These are phyloP conservation scores for Lasioglossum lativentre DNA, from an alignment of 2,888 invertebrate genomes.

Conservation along the genomic window DNA sequence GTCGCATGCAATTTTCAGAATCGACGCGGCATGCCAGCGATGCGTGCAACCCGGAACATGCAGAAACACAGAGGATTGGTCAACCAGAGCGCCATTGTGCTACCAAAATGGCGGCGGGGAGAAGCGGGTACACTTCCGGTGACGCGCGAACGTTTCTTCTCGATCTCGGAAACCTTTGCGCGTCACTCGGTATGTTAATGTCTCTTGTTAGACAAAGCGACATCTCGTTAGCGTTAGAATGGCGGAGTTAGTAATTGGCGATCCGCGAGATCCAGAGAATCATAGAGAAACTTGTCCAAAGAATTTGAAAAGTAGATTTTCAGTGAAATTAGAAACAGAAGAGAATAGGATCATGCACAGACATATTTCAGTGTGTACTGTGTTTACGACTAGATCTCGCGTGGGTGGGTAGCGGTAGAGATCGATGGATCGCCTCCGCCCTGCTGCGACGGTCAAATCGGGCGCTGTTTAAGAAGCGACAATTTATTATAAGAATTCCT, in stretches of 20 bases:
- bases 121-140: not conserved
- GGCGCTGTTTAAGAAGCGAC: not conserved
- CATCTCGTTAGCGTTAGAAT: not conserved
- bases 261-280: not conserved
- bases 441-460: not conserved
- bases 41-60: conserved; percentile 58
- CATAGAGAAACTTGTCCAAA: not conserved
- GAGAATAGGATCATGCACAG: too few relatives aligned
- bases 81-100: conserved; percentile 21
- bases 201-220: not conserved
- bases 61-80: conserved; percentile 58
- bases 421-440: not conserved
- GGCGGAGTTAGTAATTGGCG: not conserved
- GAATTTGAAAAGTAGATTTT: not conserved
- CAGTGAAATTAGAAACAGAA: too few relatives aligned
- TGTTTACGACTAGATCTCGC: not conserved
- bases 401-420: not conserved
- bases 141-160: not conserved
- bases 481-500: too few relatives aligned
- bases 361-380: too few relatives aligned
- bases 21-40: conserved; percentile 52
- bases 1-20: conserved; percentile 69
- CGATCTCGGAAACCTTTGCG: not conserved
- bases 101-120: not conserved
- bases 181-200: not conserved